Evolutionary conservation across 2,888 invertebrate genomes (phyloP).

Genomic region (Drosophila mayaguana): DNA sequence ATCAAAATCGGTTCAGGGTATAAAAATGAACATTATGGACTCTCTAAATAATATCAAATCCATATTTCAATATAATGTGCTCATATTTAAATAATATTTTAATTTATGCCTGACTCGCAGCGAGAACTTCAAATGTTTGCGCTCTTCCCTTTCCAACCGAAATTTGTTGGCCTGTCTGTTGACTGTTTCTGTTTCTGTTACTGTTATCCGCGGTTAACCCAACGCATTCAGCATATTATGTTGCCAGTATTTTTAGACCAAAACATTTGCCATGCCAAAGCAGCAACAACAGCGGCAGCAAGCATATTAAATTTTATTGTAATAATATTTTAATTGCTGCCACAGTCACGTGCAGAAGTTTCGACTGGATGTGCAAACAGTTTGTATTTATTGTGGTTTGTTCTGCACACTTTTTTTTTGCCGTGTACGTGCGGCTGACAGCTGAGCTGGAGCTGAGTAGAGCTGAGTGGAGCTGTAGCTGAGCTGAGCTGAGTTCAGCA

Average conservation of each 20-base stretch:
- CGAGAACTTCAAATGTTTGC: not conserved
- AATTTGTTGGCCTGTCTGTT: constrained; percentile 24
- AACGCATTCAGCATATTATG: constrained; percentile 55
- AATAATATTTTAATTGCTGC: constrained; percentile 77
- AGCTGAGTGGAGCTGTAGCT: not conserved
- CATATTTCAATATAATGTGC: not conserved
- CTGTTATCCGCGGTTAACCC: constrained; percentile 65
- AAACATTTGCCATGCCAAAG: constrained; percentile 6
- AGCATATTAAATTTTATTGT: constrained; percentile 57
- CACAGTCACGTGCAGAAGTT: constrained; percentile 72
- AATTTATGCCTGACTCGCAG: constrained; percentile 28
- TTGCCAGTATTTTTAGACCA: constrained; percentile 40
- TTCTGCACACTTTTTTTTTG: constrained; percentile 25
- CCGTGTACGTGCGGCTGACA: constrained; percentile 70
- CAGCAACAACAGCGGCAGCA: constrained; percentile 15
- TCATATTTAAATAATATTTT: constrained; percentile 12
- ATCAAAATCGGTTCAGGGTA: no score
- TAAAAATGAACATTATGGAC: no score
- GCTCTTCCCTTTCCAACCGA: not conserved
- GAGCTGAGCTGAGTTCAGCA: constrained; percentile 7
- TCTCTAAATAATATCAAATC: no score
- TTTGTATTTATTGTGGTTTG: constrained; percentile 77
- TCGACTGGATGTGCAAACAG: constrained; percentile 59
- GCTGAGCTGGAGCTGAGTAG: constrained; percentile 29
- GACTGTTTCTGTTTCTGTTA: constrained; percentile 50